These are phyloP conservation scores for Punctoribates punctum DNA, from an alignment of 2,888 invertebrate genomes.

Conservation along the genomic window DNA sequence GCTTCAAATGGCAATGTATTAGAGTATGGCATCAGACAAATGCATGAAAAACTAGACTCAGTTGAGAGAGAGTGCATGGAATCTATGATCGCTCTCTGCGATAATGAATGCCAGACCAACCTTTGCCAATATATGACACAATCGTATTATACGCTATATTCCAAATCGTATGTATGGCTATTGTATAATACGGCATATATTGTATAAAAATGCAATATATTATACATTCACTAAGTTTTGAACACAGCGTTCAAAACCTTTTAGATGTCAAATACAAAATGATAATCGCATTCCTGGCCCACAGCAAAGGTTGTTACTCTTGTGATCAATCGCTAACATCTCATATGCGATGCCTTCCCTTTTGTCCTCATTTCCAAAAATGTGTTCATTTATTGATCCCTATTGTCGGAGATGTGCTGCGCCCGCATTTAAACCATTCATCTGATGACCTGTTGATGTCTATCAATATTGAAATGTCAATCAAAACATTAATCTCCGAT, in stretches of 20 bases:
- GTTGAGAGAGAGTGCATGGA: slow-evolving; percentile 21
- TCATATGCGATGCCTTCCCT: background rate
- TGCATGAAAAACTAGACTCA: slow-evolving; percentile 20
- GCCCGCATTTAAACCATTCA: background rate
- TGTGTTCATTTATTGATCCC: slow-evolving; percentile 32
- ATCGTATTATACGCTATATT: background rate
- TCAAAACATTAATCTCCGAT: background rate
- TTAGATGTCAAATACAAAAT: slow-evolving; percentile 26
- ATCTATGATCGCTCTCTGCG: background rate
- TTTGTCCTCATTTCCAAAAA: slow-evolving; percentile 34
- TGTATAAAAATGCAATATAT: background rate
- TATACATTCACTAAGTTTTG: background rate
- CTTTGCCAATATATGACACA: background rate
- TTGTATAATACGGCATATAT: slow-evolving; percentile 9
- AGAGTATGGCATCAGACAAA: background rate
- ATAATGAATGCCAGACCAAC: slow-evolving; percentile 22
- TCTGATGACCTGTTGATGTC: slow-evolving; percentile 33
- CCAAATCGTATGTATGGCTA: background rate
- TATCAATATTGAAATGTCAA: slow-evolving; percentile 21
- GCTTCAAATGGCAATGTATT: slow-evolving; percentile 29
- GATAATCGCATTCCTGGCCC: slow-evolving; percentile 24
- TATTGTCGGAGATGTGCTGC: slow-evolving; percentile 14
- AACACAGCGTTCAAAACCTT: slow-evolving; percentile 11
- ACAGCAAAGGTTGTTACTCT: slow-evolving; percentile 14
- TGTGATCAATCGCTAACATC: background rate